These are phyloP conservation scores for Pyrgus malvae DNA, from an alignment of 2,888 invertebrate species.

Conservation along the genomic window DNA sequence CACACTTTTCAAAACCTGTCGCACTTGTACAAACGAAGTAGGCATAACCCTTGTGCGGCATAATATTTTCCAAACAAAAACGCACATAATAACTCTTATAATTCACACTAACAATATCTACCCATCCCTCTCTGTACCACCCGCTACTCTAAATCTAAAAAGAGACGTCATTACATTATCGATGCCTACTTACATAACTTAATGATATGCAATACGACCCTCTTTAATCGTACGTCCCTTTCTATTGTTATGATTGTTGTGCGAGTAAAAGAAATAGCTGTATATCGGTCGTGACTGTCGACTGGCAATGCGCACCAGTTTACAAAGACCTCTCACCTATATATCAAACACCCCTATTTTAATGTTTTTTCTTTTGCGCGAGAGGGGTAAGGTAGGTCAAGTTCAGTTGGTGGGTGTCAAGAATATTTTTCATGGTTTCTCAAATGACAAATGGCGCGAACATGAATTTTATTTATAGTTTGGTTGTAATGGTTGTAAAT, in stretches of 20 bases:
- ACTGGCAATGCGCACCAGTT: slow-evolving; percentile 35
- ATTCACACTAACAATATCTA: slow-evolving; percentile 37
- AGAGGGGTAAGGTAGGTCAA: slow-evolving; percentile 41
- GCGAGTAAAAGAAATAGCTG: slow-evolving; percentile 38
- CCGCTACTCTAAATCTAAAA: slow-evolving; percentile 35
- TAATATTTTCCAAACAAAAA: slow-evolving; percentile 49
- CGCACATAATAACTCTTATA: slow-evolving; percentile 45
- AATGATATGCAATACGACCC: slow-evolving; percentile 69
- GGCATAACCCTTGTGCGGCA: slow-evolving; percentile 33
- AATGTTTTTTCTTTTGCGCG: slow-evolving; percentile 33
- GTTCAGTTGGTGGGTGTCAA: slow-evolving; percentile 37
- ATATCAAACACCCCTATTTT: slow-evolving; percentile 25
- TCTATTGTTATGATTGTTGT: slow-evolving; percentile 34
- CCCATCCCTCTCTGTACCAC: slow-evolving; percentile 37
- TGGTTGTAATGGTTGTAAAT: slow-evolving; percentile 57
- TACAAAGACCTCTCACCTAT: slow-evolving; percentile 38
- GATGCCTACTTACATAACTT: slow-evolving; percentile 45
- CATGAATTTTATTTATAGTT: slow-evolving; percentile 53
- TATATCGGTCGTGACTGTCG: slow-evolving; percentile 23
- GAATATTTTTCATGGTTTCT: slow-evolving; percentile 52
- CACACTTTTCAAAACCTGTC: slow-evolving; percentile 6
- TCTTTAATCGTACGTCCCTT: slow-evolving; percentile 45
- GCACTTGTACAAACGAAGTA: slow-evolving; percentile 38
- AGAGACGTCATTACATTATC: slow-evolving; percentile 45
- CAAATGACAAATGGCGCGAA: slow-evolving; percentile 49